Evolutionary conservation across 2,113 vertebrate genomes (phyloP).

Genomic region (Oncorhynchus tshawytscha): DNA sequence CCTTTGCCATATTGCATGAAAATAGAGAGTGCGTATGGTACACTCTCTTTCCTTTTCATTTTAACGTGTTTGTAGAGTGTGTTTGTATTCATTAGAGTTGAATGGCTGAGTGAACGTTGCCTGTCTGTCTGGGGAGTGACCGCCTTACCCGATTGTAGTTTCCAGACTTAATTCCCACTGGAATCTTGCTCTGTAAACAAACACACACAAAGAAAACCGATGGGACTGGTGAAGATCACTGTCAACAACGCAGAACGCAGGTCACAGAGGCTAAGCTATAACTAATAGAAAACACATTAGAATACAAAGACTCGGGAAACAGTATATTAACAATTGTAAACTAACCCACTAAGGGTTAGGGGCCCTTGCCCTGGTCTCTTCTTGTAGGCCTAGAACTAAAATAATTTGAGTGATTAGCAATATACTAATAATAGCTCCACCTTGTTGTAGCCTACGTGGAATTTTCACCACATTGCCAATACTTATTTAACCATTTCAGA

Average conservation of each 20-base stretch:
- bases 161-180: conserved; percentile 93
- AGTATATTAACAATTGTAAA: no score
- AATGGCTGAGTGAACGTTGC: not conserved
- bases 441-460: not conserved
- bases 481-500: not conserved
- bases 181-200: conserved; percentile 85
- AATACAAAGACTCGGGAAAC: no score
- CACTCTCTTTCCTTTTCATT: no score
- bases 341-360: not conserved
- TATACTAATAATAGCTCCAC: not conserved
- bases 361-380: not conserved
- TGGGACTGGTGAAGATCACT: not conserved
- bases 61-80: not conserved
- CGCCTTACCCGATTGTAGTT: conserved; percentile 90
- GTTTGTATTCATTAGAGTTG: not conserved
- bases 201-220: not conserved
- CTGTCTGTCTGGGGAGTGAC: no score
- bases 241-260: no score
- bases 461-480: not conserved
- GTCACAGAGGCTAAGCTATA: no score
- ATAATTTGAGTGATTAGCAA: not conserved
- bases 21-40: no score
- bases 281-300: no score
- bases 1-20: no score
- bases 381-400: not conserved